Conservation (phyloP, 2,888 invertebrate species). For the Margaritifera margaritifera region DNA sequence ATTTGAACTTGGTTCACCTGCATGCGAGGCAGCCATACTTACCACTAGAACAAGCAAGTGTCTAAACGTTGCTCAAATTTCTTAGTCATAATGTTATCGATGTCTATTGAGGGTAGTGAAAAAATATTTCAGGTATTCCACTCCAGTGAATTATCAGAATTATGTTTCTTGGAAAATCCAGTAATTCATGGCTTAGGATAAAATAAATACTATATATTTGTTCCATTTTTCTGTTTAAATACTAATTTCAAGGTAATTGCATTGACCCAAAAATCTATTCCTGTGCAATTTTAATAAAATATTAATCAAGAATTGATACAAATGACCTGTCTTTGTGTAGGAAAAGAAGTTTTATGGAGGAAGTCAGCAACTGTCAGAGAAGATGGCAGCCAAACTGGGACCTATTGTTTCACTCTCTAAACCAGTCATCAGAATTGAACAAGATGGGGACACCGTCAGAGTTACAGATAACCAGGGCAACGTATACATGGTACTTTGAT, state of each 20-base stretch:
- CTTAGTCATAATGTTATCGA: too few relatives aligned
- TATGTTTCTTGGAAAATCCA: too few relatives aligned
- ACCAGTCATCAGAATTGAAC: constrained; percentile 64
- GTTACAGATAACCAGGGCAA: constrained; percentile 59
- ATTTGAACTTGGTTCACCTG: too few relatives aligned
- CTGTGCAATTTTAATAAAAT: not conserved
- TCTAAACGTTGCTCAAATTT: too few relatives aligned
- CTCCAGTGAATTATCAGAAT: too few relatives aligned
- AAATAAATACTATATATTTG: not conserved
- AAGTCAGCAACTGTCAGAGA: constrained; percentile 71
- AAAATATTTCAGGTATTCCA: too few relatives aligned
- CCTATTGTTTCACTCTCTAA: constrained; percentile 58
- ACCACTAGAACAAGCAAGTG: too few relatives aligned
- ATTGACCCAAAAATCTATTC: not conserved
- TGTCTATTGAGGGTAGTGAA: too few relatives aligned
- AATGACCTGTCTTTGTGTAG: constrained; percentile 39
- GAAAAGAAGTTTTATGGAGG: constrained; percentile 73
- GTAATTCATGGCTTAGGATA: too few relatives aligned
- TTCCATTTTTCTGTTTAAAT: not conserved
- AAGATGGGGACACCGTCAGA: constrained; percentile 52
- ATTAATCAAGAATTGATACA: not conserved
- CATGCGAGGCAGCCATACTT: too few relatives aligned
- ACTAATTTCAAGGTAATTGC: not conserved
- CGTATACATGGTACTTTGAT: constrained; percentile 34
- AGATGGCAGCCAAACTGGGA: constrained; percentile 67